Base-by-base conservation (phyloP, 2,113 vertebrate genomes). In the Pachypanchax playfairii region DNA sequence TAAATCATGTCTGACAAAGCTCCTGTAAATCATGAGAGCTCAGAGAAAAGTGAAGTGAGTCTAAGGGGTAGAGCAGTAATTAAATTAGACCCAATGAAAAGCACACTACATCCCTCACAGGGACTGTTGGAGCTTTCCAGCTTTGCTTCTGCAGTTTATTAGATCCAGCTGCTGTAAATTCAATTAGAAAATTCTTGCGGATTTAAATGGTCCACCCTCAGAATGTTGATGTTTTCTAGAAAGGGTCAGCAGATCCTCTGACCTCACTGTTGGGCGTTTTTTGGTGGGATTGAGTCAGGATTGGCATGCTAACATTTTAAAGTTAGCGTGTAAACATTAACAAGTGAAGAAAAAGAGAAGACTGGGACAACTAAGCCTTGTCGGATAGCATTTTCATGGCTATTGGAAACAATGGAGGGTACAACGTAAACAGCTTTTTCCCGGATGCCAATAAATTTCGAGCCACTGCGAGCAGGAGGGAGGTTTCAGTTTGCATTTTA, bases 401-500 rank as follows among this genome's bases (percentile, higher is more conserved):
- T 54, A 18, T 36, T 76, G 80, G 73, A 79, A 80, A 77, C 71
- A 77, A 59, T 6, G 78, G 53, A 69, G 64, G 73, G 33, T 52
- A 64, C 59, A 52, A 52, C 77, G 85, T 73, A 87, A 87, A 89
- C 77, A 67, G 66, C 62, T 76, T 77, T 81, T 65, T 70, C 65
- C 43, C 70, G 51, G 35, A 85, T 52, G 69, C 69, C 74, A 73
- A 77, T 86, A 77, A 77, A 80, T 68, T 62, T 51, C 21, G 70
- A 78, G 73, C 71, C 69, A 60, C 75, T 77, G 67, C 57, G 50
- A 57, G 51, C 64, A 46, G 43, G 15, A 74, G 60, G 2, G 46
- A 80, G 75, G 46, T 43, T 66, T 57, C 25, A 36, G 46, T 73
- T 67, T 81, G 84, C 73, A 84, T 86, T 73, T 68, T 43, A 73